Conservation (phyloP, 1,140 invertebrate species). For the Colletes latitarsis region DNA sequence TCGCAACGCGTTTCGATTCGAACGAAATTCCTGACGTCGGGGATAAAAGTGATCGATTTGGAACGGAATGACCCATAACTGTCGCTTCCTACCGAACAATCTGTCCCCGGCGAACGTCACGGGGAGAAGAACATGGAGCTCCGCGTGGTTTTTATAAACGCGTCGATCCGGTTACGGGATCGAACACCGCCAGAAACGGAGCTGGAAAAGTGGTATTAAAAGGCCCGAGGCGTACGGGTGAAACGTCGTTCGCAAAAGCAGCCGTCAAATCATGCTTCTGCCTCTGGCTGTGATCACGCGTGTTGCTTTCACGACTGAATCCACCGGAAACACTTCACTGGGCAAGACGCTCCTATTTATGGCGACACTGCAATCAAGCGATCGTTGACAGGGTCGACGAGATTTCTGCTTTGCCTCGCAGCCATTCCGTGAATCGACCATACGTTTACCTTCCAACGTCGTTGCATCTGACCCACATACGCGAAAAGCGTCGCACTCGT, state of each 20-base stretch:
- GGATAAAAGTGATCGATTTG: no score
- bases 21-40: no score
- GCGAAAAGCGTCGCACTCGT: neutral
- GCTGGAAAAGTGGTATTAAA: slow-evolving; percentile 24
- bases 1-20: no score
- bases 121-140: neutral
- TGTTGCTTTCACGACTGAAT: neutral
- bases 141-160: neutral
- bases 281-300: neutral
- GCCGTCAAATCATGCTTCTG: slow-evolving; percentile 1
- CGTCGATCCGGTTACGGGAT: neutral
- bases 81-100: neutral
- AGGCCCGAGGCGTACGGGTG: neutral
- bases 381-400: slow-evolving; percentile 9
- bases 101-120: neutral
- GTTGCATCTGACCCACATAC: neutral
- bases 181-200: neutral
- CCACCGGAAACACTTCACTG: neutral
- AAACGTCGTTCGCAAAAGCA: slow-evolving; percentile 15
- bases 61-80: no score
- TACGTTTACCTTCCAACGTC: slow-evolving; percentile 7
- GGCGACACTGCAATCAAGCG: slow-evolving; percentile 23
- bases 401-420: slow-evolving; percentile 11
- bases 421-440: neutral
- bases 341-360: slow-evolving; percentile 13